phyloP scores from a whole-genome alignment of 1,140 invertebrate genomes.

The Apolygus lucorum region DNA sequence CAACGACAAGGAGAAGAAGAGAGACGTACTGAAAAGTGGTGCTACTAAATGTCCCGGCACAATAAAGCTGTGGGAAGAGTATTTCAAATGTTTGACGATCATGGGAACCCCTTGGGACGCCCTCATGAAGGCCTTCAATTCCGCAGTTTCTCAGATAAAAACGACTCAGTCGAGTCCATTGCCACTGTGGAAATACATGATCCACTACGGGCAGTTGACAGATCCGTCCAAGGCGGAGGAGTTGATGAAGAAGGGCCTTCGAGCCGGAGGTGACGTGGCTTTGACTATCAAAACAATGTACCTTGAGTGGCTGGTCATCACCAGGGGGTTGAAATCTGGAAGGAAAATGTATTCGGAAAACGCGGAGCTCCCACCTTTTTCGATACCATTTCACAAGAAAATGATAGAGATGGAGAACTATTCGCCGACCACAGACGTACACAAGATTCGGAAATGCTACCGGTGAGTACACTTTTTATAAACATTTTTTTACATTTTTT shows the following conservation, averaged over 20 bases:
- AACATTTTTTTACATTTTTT: no score
- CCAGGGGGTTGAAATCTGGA: slow-evolving; percentile 40
- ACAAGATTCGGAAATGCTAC: slow-evolving; percentile 40
- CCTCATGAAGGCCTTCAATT: background rate
- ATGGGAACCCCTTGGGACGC: background rate
- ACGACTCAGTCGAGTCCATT: slow-evolving; percentile 40
- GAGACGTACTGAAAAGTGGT: background rate
- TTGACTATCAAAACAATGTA: slow-evolving; percentile 42
- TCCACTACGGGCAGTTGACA: slow-evolving; percentile 41
- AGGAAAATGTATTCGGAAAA: slow-evolving; percentile 41
- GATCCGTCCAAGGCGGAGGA: slow-evolving; percentile 40
- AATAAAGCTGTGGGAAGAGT: background rate
- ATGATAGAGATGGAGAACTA: slow-evolving; percentile 44
- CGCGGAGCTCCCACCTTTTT: slow-evolving; percentile 40
- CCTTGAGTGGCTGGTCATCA: slow-evolving; percentile 42
- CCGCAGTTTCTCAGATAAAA: slow-evolving; percentile 34
- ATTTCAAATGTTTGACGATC: background rate
- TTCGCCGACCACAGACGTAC: slow-evolving; percentile 39
- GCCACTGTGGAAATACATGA: slow-evolving; percentile 43
- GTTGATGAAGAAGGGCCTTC: slow-evolving; percentile 41
- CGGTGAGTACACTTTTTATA: no score
- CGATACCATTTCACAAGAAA: slow-evolving; percentile 44
- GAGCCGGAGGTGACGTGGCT: slow-evolving; percentile 37
- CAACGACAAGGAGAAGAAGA: background rate
- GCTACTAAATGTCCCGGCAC: background rate